Conservation (phyloP, 2,888 invertebrate species). For the Drosophila acutilabella region DNA sequence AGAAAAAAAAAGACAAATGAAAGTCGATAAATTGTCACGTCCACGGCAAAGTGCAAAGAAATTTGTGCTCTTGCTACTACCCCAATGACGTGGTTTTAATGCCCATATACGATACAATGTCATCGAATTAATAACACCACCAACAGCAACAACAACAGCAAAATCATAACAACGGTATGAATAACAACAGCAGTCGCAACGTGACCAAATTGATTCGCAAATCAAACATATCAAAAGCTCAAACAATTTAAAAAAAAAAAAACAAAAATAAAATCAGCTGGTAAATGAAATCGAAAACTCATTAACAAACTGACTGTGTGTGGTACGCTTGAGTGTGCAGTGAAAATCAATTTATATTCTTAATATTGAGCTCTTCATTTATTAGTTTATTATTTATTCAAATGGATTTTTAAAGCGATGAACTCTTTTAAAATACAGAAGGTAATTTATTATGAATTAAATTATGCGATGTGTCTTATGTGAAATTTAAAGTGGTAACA, state of each 20-base stretch:
- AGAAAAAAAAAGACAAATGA: conserved; percentile 57
- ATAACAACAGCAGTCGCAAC: background rate
- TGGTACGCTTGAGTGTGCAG: background rate
- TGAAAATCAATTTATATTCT: too few species aligned
- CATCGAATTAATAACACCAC: conserved; percentile 26
- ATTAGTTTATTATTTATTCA: too few species aligned
- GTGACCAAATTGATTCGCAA: background rate
- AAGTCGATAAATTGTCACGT: conserved; percentile 65
- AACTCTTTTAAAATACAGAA: too few species aligned
- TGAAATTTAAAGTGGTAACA: too few species aligned
- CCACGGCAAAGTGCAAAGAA: conserved; percentile 32
- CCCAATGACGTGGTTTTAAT: conserved; percentile 18
- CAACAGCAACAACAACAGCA: conserved; percentile 10
- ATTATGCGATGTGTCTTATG: too few species aligned
- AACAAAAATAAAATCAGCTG: conserved; percentile 3
- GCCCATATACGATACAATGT: conserved; percentile 11
- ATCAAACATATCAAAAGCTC: conserved; percentile 12
- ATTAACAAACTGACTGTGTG: conserved; percentile 9
- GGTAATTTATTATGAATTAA: too few species aligned
- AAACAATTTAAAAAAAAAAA: conserved; percentile 28
- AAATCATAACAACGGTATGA: background rate
- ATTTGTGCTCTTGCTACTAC: conserved; percentile 15
- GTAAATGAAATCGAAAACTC: conserved; percentile 19
- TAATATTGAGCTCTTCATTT: too few species aligned
- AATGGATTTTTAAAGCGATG: too few species aligned